A percentile compares a stretch with the other conserved stretches of the same genome.
Conservation (phyloP, 2,888 invertebrate genomes). For the Lycocerus yunnanus region DNA sequence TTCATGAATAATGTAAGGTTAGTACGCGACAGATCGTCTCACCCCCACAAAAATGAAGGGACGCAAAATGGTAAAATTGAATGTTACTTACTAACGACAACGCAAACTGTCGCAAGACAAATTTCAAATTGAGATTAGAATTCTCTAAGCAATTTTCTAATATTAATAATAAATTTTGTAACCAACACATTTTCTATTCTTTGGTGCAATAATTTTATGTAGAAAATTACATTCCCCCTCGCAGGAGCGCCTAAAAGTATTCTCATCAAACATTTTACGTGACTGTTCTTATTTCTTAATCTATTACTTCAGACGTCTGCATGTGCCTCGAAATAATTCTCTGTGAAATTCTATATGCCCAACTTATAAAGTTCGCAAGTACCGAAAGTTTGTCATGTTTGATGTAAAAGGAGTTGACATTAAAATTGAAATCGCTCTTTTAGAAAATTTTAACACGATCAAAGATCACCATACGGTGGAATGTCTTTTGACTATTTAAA, state of each 20-base stretch:
- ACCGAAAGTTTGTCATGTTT: conserved; percentile 54
- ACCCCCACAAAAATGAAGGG: conserved; percentile 43
- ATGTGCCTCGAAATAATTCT: conserved; percentile 53
- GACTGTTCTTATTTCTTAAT: conserved; percentile 51
- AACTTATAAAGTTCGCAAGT: conserved; percentile 52
- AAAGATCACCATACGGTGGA: conserved; percentile 51
- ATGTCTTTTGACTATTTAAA: conserved; percentile 7
- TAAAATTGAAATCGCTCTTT: conserved; percentile 56
- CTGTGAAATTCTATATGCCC: conserved; percentile 55
- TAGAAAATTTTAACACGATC: conserved; percentile 54
- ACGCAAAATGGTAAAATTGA: conserved; percentile 53
- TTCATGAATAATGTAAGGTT: conserved; percentile 57
- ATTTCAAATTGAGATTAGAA: conserved; percentile 4
- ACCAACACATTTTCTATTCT: background rate
- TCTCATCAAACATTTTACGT: conserved; percentile 48
- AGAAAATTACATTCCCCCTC: background rate
- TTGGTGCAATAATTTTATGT: background rate
- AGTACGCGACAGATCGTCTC: conserved; percentile 50
- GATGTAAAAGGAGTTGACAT: conserved; percentile 57
- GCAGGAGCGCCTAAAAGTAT: conserved; percentile 37
- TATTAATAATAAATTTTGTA: background rate
- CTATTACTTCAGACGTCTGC: conserved; percentile 52
- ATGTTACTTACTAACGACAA: conserved; percentile 51
- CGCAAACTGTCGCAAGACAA: conserved; percentile 12
- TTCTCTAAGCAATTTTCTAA: background rate